Conservation (phyloP, 2,797 vertebrate species). For the Fistularia commersonii region DNA sequence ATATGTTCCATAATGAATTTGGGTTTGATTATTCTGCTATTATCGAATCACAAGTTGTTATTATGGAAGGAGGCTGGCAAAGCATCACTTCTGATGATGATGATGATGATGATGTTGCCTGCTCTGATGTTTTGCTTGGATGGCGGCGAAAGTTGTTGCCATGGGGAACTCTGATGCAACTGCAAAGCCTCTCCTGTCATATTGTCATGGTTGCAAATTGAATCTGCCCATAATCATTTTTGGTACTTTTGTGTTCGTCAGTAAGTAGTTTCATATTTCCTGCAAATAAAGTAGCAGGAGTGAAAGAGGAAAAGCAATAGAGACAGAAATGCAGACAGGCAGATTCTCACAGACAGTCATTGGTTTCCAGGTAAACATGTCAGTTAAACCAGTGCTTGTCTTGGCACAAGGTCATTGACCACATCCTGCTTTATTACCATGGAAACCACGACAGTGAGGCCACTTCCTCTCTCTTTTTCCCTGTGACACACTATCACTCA, state of each 20-base stretch:
- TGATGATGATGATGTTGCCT: too few species aligned
- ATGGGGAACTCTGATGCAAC: slow-evolving; percentile 18
- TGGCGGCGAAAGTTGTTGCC: slow-evolving; percentile 13
- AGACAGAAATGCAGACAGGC: neutral
- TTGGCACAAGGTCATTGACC: slow-evolving; percentile 68
- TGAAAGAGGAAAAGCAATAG: too few species aligned
- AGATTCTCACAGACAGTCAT: slow-evolving; percentile 24
- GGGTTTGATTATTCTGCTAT: neutral
- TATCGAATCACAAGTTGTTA: slow-evolving; percentile 1
- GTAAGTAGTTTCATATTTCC: slow-evolving; percentile 13
- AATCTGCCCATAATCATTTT: slow-evolving; percentile 18
- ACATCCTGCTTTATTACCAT: slow-evolving; percentile 82
- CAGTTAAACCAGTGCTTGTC: slow-evolving; percentile 39
- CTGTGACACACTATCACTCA: slow-evolving; percentile 2
- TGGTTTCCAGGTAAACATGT: slow-evolving; percentile 71
- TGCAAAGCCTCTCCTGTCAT: slow-evolving; percentile 10
- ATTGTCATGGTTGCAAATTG: slow-evolving; percentile 22
- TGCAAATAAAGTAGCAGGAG: slow-evolving; percentile 8
- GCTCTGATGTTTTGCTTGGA: neutral
- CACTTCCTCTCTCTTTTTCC: slow-evolving; percentile 23
- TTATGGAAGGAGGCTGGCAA: neutral
- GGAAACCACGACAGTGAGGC: too few species aligned
- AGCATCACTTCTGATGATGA: neutral
- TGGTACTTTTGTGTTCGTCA: slow-evolving; percentile 10
- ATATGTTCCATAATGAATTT: neutral